Base-by-base conservation (phyloP, 2,113 vertebrate species). In the Nothoprocta pentlandii region DNA sequence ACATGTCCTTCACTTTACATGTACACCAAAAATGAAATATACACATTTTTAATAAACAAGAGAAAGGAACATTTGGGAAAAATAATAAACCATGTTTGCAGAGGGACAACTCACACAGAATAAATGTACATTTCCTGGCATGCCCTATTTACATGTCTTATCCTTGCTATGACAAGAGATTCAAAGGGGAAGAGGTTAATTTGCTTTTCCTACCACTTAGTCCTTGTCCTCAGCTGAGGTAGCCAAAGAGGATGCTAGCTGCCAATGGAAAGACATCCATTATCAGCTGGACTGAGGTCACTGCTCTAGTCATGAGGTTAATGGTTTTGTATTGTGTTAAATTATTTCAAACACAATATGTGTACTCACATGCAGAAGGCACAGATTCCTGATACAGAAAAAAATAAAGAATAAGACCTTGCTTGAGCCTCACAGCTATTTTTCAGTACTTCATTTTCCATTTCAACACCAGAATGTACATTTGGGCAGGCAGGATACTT, bases 241-340 rank as follows among this genome's bases (percentile, higher is more conserved):
- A 95, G 93, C 90, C 96, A 96, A 88, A 83, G 44, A 93, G 87
- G 91, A 94, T 94, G 93, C 85, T 92, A 64, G 86, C 15, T 95
- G 90, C 91, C 94, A 90, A 94, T 94, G 92, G 88, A 96, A 96
- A 96, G 94, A 81, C 95, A 96, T 96, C 77, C 90, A 96, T 96
- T 95, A 92, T 94, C 84, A 93, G 66, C 73, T 84, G 85, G 47
- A 76, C 92, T 25, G 54, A 90, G 95, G 92, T 96, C 89, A 93
- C 10, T 84, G 70, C 36, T 92, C 86, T 95, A 89, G 76, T 61
- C 54, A 3, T 59, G 74, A 95, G 90, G 84, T 95, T 95, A 96
- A 97, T 94, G 87, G 56, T 28, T 95, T 93, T 90, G 88, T 49
- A 92, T 96, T 95, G 93, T 92, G 49, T 79, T 80, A 36, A 78